Base-by-base conservation (phyloP, 2,113 vertebrate genomes). In the Psophia crepitans region DNA sequence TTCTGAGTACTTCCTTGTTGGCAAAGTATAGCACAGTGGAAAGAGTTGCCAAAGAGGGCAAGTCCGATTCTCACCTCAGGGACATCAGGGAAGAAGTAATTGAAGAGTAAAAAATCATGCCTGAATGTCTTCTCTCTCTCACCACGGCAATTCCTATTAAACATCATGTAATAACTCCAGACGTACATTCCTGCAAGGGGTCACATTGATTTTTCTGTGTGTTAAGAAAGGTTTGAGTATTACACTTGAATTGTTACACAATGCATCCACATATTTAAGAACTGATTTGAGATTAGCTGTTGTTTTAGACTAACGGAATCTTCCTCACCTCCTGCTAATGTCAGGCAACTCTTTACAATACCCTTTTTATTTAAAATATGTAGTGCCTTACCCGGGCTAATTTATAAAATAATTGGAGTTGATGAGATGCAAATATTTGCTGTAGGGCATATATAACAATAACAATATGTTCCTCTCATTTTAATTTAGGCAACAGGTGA, bases 401-500 rank as follows among this genome's bases (percentile, higher is more conserved):
- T 49, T 87, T 82, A 56, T 82, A 56, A 88, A 95, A 76, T 84
- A 79, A 82, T 30, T 87, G 46, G 73, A 87, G 69, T 41, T 54
- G 51, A 78, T 94, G 73, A 81, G 64, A 81, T 81, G 48, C 60
- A 87, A 82, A 66, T 86, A 92, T 66, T 93, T 94, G 68, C 83
- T 93, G 80, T 80, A 80, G 78, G 51, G 39, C 69, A 68, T 60
- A 27, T 74, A 28, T 66, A 77, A 54, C 51, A 77, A 41, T 95
- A 73, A 75, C 28, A 80, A 22, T 80, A 78, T 58, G 61, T 75
- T 96, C 46, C 16, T 86, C 56, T 86, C 39, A 54, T 80, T 94
- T 89, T 89, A 78, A 87, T 78, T 84, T 84, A 92, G 35, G 65
- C 93, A 96, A 94, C 87, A 97, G 87, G 94, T 96, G 56, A 93